Conservation (phyloP, 2,888 invertebrate genomes). For the Campaea margaritaria region DNA sequence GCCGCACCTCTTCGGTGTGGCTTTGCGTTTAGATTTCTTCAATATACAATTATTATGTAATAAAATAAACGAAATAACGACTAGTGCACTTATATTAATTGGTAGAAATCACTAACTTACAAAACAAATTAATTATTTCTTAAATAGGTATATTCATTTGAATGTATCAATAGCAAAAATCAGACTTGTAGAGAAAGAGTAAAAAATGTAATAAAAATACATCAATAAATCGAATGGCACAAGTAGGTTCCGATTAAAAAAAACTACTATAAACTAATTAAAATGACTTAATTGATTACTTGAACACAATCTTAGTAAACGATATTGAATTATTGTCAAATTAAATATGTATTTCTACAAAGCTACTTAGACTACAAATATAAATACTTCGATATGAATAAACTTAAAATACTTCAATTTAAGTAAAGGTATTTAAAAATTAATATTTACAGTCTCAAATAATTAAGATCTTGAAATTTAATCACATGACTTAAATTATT, state of each 20-base stretch:
- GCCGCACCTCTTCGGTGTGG: too few species aligned
- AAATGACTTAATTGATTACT: constrained; percentile 22
- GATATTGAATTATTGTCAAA: constrained; percentile 31
- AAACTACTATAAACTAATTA: constrained; percentile 16
- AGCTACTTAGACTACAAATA: constrained; percentile 34
- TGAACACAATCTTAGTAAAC: constrained; percentile 34
- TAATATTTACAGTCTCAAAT: constrained; percentile 63
- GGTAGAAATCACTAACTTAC: constrained; percentile 39
- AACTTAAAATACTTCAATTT: constrained; percentile 20
- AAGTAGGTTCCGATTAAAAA: constrained; percentile 21
- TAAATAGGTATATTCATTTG: constrained; percentile 14
- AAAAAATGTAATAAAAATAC: constrained; percentile 30
- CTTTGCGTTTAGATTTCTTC: too few species aligned
- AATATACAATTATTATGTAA: constrained; percentile 46
- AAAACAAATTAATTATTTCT: constrained; percentile 23
- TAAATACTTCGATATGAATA: constrained; percentile 33
- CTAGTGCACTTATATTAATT: constrained; percentile 52
- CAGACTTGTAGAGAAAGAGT: constrained; percentile 42
- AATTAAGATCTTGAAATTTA: constrained; percentile 40
- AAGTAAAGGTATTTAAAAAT: constrained; percentile 7
- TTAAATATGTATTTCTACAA: constrained; percentile 41
- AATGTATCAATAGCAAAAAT: constrained; percentile 43
- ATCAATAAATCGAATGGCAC: constrained; percentile 38
- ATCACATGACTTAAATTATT: constrained; percentile 18
- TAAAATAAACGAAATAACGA: constrained; percentile 47